Evolutionary conservation across 2,797 vertebrate genomes (phyloP).

Genomic region (Orestias chungarensis): DNA sequence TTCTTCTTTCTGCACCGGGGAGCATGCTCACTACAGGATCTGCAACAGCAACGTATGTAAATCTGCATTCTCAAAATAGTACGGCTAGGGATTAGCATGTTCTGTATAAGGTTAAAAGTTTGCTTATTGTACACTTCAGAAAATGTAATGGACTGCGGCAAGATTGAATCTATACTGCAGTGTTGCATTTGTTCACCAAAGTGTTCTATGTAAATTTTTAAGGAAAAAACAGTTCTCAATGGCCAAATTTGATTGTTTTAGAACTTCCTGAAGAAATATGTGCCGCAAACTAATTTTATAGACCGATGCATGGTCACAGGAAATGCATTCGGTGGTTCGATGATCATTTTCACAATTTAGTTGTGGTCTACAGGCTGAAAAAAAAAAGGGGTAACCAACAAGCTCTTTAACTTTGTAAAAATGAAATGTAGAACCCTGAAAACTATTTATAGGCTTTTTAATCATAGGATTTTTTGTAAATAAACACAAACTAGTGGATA

Average conservation of each 20-base stretch:
- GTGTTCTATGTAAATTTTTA: not conserved
- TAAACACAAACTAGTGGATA: not conserved
- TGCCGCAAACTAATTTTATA: not conserved
- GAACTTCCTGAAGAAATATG: not conserved
- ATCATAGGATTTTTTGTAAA: not conserved
- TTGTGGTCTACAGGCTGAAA: not conserved
- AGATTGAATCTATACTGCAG: not conserved
- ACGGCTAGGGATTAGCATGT: not conserved
- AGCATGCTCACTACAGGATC: conserved; percentile 84
- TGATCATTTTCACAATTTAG: not conserved
- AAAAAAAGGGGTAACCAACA: too few relatives aligned
- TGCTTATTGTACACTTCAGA: not conserved
- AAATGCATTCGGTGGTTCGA: not conserved
- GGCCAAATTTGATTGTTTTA: too few relatives aligned
- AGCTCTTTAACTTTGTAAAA: too few relatives aligned
- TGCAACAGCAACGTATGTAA: conserved; percentile 88
- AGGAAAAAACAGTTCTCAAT: too few relatives aligned
- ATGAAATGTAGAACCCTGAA: too few relatives aligned
- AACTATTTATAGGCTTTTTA: not conserved
- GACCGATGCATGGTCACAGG: not conserved
- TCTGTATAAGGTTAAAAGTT: not conserved
- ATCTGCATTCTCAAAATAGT: not conserved
- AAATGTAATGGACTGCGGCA: not conserved
- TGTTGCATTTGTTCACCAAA: not conserved
- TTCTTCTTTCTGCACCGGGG: conserved; percentile 74